phyloP scores from a whole-genome alignment of 2,113 vertebrate genomes.

The Chinchilla lanigera region DNA sequence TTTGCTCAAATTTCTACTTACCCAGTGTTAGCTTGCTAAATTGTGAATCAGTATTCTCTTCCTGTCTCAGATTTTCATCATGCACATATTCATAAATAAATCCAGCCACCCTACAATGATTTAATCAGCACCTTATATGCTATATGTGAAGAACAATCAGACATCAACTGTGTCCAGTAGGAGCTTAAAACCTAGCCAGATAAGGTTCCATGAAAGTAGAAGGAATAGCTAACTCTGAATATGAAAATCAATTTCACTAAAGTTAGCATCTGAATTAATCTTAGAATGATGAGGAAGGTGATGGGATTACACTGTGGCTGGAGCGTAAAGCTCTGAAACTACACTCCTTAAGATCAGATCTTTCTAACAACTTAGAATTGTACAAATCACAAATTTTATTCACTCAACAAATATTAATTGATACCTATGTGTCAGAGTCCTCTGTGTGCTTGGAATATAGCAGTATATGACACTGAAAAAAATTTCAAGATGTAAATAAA shows the following conservation, averaged over 20 bases:
- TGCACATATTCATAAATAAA: not conserved
- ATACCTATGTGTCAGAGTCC: not conserved
- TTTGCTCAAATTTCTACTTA: constrained; percentile 1
- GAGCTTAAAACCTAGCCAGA: not conserved
- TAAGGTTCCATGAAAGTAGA: not conserved
- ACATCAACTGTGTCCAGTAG: not conserved
- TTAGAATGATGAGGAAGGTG: not conserved
- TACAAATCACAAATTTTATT: not conserved
- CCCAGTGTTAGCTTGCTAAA: not conserved
- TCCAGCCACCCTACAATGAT: not conserved
- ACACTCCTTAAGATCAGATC: no score
- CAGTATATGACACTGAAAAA: not conserved
- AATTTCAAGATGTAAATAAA: not conserved
- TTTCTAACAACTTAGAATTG: not conserved
- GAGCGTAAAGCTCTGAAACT: not conserved
- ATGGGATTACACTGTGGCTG: not conserved
- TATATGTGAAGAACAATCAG: not conserved
- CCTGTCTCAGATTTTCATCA: not conserved
- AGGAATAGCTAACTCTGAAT: not conserved
- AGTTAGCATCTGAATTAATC: not conserved
- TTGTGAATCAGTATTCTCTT: not conserved
- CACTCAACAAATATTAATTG: not conserved
- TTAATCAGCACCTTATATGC: not conserved
- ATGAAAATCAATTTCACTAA: not conserved
- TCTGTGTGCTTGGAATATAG: not conserved